Conservation (phyloP, 2,797 vertebrate genomes). For the Crenuchus spilurus region DNA sequence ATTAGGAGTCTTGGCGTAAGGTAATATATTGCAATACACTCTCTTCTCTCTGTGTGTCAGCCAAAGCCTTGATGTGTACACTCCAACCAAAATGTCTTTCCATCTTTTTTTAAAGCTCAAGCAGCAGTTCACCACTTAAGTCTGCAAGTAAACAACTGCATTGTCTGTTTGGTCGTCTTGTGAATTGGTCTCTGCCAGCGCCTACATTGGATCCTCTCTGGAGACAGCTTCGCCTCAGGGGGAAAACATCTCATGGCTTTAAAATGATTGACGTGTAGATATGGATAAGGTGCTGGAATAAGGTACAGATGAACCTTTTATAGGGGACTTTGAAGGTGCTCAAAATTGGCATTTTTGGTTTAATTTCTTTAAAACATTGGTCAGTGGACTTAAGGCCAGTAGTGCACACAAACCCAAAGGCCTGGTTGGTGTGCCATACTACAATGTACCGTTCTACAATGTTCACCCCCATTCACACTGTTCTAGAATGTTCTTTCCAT, state of each 20-base stretch:
- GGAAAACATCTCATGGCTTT: constrained; percentile 41
- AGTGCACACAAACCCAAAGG: not conserved
- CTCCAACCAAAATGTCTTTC: not conserved
- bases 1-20: constrained; percentile 18
- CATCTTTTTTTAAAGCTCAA: constrained; percentile 4
- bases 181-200: not conserved
- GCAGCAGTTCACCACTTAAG: constrained; percentile 14
- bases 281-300: constrained; percentile 37
- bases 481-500: too few species aligned
- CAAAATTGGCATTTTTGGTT: not conserved
- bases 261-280: constrained; percentile 12
- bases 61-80: constrained; percentile 14
- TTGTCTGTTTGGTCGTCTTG: not conserved
- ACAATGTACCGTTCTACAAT: not conserved
- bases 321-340: not conserved
- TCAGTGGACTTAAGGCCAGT: not conserved
- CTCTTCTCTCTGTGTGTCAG: constrained; percentile 6
- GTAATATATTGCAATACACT: constrained; percentile 38
- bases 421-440: not conserved
- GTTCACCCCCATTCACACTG: not conserved
- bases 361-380: constrained; percentile 13
- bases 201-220: constrained; percentile 2
- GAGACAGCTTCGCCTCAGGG: constrained; percentile 24
- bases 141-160: constrained; percentile 1
- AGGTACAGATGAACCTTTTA: constrained; percentile 4